A percentile compares a stretch with the other conserved stretches of the same genome.
Evolutionary conservation across 2,113 vertebrate genomes (phyloP).

Genomic region (Rutilus rutilus): DNA sequence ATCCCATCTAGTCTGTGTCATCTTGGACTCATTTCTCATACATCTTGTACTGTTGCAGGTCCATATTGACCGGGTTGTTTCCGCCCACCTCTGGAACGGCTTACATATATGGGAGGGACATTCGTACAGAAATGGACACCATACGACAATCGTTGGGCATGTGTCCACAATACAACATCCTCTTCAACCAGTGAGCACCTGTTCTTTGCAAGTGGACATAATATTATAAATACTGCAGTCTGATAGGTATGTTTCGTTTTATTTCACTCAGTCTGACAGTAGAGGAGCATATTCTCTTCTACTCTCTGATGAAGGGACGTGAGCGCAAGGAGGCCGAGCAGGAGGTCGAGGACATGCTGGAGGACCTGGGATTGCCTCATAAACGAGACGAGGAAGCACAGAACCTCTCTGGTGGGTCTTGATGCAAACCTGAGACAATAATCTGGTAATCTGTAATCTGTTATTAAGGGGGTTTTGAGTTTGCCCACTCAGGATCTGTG

Average conservation of each 20-base stretch:
- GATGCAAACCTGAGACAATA: neutral
- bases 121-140: conserved; percentile 77
- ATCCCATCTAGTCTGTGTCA: neutral
- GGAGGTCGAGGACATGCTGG: conserved; percentile 87
- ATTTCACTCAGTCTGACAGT: conserved; percentile 75
- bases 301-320: conserved; percentile 86
- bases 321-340: conserved; percentile 79
- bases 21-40: neutral
- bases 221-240: neutral
- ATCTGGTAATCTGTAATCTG: neutral
- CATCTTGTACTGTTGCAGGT: conserved; percentile 71
- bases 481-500: neutral
- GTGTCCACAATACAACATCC: conserved; percentile 86
- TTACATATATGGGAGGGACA: conserved; percentile 81
- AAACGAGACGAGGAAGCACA: conserved; percentile 89
- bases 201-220: neutral
- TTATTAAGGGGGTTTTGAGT: neutral
- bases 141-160: conserved; percentile 84
- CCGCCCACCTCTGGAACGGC: conserved; percentile 86
- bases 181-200: conserved; percentile 78
- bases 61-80: conserved; percentile 83
- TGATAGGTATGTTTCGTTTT: neutral
- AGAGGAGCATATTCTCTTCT: conserved; percentile 87
- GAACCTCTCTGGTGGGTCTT: conserved; percentile 87
- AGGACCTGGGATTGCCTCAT: conserved; percentile 86